Percentiles rank a stretch among this genome's conserved stretches.
phyloP scores from a whole-genome alignment of 2,888 invertebrate species.

The Globia sparganii region DNA sequence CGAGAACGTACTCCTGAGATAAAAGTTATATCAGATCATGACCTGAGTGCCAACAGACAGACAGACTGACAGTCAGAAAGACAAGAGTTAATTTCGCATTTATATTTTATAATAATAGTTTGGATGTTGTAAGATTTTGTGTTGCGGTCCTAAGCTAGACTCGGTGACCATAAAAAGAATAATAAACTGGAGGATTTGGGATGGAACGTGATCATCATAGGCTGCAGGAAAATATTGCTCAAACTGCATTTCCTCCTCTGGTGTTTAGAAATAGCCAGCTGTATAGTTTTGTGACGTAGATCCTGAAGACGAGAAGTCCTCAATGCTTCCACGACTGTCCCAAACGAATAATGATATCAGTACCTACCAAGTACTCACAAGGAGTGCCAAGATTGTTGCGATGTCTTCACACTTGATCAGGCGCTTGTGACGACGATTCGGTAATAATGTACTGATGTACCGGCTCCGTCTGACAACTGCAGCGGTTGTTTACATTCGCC shows the following conservation, averaged over 20 bases:
- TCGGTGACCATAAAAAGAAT: background rate
- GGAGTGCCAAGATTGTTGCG: constrained; percentile 18
- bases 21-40: background rate
- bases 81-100: background rate
- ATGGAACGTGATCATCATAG: background rate
- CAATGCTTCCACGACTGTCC: background rate
- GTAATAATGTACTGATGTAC: background rate
- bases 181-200: background rate
- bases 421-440: constrained; percentile 10
- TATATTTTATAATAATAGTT: background rate
- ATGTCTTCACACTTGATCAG: background rate
- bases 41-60: background rate
- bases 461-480: constrained; percentile 1
- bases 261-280: background rate
- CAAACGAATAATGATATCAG: background rate
- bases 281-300: background rate
- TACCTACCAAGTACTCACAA: background rate
- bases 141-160: too few species aligned
- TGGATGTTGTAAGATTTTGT: background rate
- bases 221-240: background rate
- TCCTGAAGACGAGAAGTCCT: background rate
- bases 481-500: constrained; percentile 9
- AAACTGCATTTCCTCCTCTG: background rate
- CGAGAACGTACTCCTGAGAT: background rate
- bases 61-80: background rate